Conservation (phyloP, 2,113 vertebrate genomes). For the Sprattus sprattus region DNA sequence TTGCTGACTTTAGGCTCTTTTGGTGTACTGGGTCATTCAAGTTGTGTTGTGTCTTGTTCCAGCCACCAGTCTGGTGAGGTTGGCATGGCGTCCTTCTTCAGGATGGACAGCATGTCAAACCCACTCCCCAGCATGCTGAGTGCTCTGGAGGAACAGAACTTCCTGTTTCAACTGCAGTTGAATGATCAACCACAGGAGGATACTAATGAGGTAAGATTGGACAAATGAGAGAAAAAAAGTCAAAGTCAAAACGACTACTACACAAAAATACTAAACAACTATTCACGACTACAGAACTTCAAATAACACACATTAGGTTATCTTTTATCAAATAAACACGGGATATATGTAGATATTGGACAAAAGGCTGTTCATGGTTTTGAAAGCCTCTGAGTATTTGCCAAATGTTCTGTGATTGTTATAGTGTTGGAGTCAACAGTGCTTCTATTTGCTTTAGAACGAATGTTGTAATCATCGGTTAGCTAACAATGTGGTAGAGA, state of each 20-base stretch:
- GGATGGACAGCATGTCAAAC: conserved; percentile 68
- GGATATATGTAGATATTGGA: too few relatives aligned
- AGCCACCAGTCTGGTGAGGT: conserved; percentile 87
- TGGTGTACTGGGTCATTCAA: neutral
- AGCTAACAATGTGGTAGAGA: too few relatives aligned
- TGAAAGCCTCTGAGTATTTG: neutral
- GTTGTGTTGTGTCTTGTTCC: neutral
- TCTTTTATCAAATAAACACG: too few relatives aligned
- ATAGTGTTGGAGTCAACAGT: too few relatives aligned
- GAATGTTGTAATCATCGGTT: too few relatives aligned
- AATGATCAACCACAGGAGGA: conserved; percentile 76
- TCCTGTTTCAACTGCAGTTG: conserved; percentile 83
- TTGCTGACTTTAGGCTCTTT: neutral
- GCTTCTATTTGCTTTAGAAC: too few relatives aligned
- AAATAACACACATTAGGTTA: too few relatives aligned
- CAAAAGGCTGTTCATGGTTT: neutral
- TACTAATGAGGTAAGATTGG: conserved; percentile 73
- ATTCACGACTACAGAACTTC: too few relatives aligned
- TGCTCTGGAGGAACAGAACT: conserved; percentile 86
- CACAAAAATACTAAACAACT: too few relatives aligned
- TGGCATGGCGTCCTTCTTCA: conserved; percentile 81
- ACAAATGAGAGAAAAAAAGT: neutral
- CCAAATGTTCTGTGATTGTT: too few relatives aligned
- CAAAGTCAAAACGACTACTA: neutral
- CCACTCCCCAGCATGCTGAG: conserved; percentile 78